Percentiles rank a stretch among this genome's conserved stretches.
phyloP scores from a whole-genome alignment of 2,888 invertebrate species.

The Copidosoma aretas region DNA sequence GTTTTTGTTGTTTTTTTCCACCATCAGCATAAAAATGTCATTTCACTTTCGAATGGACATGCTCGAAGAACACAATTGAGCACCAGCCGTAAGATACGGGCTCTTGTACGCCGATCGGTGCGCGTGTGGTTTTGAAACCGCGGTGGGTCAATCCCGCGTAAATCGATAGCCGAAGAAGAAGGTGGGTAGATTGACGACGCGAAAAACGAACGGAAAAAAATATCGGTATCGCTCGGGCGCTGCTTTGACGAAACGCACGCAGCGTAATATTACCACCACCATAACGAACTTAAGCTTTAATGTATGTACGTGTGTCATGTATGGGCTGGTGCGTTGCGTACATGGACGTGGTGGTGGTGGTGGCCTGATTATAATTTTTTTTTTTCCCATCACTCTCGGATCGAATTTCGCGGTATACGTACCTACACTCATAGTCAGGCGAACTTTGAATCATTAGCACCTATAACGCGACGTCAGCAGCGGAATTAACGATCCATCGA shows the following conservation, averaged over 20 bases:
- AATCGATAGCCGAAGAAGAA: neutral
- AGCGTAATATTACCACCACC: neutral
- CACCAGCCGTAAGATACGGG: no score
- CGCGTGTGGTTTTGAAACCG: neutral
- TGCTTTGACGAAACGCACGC: neutral
- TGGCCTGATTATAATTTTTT: no score
- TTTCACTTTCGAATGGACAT: slow-evolving; percentile 9
- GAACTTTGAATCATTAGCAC: no score
- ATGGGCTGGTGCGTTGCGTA: no score
- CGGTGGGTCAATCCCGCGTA: neutral
- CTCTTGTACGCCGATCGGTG: neutral
- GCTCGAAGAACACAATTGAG: neutral
- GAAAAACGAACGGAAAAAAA: neutral
- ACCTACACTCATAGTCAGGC: no score
- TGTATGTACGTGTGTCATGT: neutral
- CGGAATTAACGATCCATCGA: no score
- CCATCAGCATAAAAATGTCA: slow-evolving; percentile 12
- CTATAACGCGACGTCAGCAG: no score
- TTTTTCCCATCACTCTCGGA: no score
- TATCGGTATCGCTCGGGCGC: neutral
- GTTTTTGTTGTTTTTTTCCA: no score
- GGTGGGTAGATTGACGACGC: neutral
- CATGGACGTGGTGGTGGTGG: no score
- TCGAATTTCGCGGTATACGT: no score
- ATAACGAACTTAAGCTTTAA: neutral